Evolutionary conservation across 2,113 vertebrate species (phyloP), one percentile per base, ranked within the genome.

Genomic region (Cinclus mexicanus): DNA sequence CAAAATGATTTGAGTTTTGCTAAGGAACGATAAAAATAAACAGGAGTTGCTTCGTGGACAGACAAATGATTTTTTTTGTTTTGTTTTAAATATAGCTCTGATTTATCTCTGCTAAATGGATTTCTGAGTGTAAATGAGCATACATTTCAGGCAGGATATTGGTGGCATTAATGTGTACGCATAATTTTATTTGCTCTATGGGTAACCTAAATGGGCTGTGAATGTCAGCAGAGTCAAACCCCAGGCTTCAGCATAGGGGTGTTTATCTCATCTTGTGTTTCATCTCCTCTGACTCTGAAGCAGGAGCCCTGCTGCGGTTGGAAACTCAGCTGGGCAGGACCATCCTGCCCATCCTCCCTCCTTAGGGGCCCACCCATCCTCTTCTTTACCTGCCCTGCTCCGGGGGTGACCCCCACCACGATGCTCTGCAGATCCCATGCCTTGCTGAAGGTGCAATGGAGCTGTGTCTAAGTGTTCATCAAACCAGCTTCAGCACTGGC

Each of bases 51-150:
- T 83, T 53, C 0, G 0, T 2, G 21, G 91, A 82, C 26, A 71
- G 83, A 39, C 28, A 46, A 85, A 24, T 65, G 83, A 41, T 87
- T 89, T 64, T 75, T 83, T 63, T 71, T 52, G 37, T 24, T 94
- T 95, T 83, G 37, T 24, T 94, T 95, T 83, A 76, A 89, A 85
- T 72, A 57, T 46, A 84, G 52, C 91, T 76, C 33, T 14, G 50
- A 79, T 93, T 93, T 93, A 21, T 63, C 26, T 75, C 74, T 75
- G 71, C 60, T 87, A 76, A 87, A 50, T 79, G 81, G 61, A 61
- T 96, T 95, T 85, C 91, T 74, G 42, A 42, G 65, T 91, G 91
- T 82, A 95, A 95, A 93, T 76, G 84, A 84, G 87, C 50, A 42
- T 85, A 59, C 49, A 24, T 89, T 65, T 81, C 60, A n/a, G 90